Evolutionary conservation across 2,797 vertebrate genomes (phyloP), one percentile per base, ranked within the genome.

Genomic region (Peromyscus melanophrys): DNA sequence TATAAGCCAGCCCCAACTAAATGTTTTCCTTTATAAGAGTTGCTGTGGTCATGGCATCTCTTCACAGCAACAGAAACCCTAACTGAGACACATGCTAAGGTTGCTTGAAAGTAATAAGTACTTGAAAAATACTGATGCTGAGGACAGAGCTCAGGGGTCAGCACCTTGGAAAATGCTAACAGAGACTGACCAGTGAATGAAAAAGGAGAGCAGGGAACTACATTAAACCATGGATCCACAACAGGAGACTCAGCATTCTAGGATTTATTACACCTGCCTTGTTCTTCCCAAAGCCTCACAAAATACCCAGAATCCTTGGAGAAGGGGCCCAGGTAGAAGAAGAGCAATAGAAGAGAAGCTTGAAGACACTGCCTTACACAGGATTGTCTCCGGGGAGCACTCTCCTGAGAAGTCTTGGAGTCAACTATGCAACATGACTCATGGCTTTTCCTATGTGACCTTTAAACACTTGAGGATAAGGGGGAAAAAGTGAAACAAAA

Each of bases 391-490:
- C 49, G 13, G 13, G 49, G 2, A 92, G 23, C 8, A 7, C 40
- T 34, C 16, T 73, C 81, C 43, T 34, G 76, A 94, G 43, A 63
- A 63, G 9, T 29, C 16, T 6, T 25, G n/a, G 6, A 63, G 21
- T 11, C 14, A 75, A 71, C 34, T 14, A 75, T 23, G 43, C 31
- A 19, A 75, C 49, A 71, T 12, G 81, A 88, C 55, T 65, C 69
- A 83, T 7, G 2, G 29, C 49, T 94, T 75, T 89, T 67, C 77
- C 84, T 87, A 52, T 0, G 14, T 87, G 91, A 93, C 63, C 76
- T 94, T 92, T 80, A 88, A 87, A 84, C 65, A 43, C 29, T 37
- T 59, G 61, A 92, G 17, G n/a, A 49, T 57, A 73, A 73, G 52
- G 37, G 27, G 69, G n/a, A 25, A 14, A n/a, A 29, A 6, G 52